Evolutionary conservation across 1,140 invertebrate genomes (phyloP), one percentile per base, ranked within the genome.

Genomic region (Drosophila seguyi): DNA sequence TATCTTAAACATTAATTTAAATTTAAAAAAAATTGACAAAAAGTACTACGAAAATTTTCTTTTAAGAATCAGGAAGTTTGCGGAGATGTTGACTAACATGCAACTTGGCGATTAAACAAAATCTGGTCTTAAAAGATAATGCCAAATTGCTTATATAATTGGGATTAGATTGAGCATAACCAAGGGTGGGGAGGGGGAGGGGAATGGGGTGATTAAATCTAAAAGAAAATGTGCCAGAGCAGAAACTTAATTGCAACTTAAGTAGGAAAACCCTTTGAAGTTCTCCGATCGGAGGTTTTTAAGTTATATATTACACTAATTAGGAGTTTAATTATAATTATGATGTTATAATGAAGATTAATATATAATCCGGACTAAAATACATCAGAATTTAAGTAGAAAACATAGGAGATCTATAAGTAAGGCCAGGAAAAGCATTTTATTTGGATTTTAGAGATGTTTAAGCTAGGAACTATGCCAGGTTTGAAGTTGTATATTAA

Each of bases 101-200:
- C 75, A 20, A 83, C 60, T 11, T 10, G 7, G 39, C 48, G 42
- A 53, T 79, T 57, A 58, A 29, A 14, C 7, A 25, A 45, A 45
- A 63, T 62, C 59, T n/a, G 6, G 29, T 13, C 55, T 34, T 44
- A 44, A 20, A 44, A 44, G 10, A 20, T 44, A 44, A 44, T 44
- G 20, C 42, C 18, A 44, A 44, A 20, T 42, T 10, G 39, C n/a
- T 41, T 41, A 8, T 10, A 38, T 34, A 53, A 22, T 36, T 53
- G 42, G 69, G 72, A 74, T 74, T 56, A 63, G 25, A 59, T 59
- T 71, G 44, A 7, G 66, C 52, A 36, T 20, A 66, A 44, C 63
- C 50, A 29, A 25, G 4, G 25, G 22, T 27, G 14, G 6, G 20
- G 18, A 25, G 25, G 22, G 34, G 14, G 6, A 16, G 18, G 45